Base-by-base conservation (phyloP, 2,797 vertebrate species). In the Enteromius treurensis region DNA sequence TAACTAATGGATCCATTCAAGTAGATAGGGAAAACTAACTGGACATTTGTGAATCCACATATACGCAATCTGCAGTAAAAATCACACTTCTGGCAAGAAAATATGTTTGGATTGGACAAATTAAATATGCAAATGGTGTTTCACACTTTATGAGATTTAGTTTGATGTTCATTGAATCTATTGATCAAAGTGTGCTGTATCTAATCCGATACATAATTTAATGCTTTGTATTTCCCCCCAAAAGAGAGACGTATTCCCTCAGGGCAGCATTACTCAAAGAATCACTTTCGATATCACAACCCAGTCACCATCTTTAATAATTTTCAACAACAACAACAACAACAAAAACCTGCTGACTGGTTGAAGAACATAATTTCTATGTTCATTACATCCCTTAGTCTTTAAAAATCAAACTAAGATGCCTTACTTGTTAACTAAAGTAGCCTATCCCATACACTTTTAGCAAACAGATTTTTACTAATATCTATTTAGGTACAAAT, bases 71-170 rank as follows among this genome's bases (percentile, higher is more conserved):
- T 74, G 68, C 17, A 64, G 49, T 67, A n/a, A n/a, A 60, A 32
- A 29, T 55, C 47, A 82, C 34, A 70, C 17, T 70, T 60, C 14
- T 60, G 26, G 21, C 29, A 37, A 71, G 29, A 10, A 23, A 76
- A 68, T 32, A 21, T 68, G n/a, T 51, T 53, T 26, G 47, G 32
- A 19, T 49, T 42, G 19, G 7, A 64, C 14, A 67, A 76, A 76
- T 40, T 75, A 76, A 67, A 68, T 82, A 76, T 82, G 71, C 47
- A 71, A 79, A 74, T 73, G 23, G 32, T 10, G 21, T 71, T 71
- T 62, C 40, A 84, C 65, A 84, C 67, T 69, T 77, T 55, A 79
- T 64, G 9, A 29, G 77, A 84, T 84, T 71, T 84, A 5, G 32
- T 69, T 69, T 34, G 26, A 70, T 49, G 65, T 47, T 78, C 51